Conservation (phyloP, 2,797 vertebrate species). For the Fistularia tabacaria region DNA sequence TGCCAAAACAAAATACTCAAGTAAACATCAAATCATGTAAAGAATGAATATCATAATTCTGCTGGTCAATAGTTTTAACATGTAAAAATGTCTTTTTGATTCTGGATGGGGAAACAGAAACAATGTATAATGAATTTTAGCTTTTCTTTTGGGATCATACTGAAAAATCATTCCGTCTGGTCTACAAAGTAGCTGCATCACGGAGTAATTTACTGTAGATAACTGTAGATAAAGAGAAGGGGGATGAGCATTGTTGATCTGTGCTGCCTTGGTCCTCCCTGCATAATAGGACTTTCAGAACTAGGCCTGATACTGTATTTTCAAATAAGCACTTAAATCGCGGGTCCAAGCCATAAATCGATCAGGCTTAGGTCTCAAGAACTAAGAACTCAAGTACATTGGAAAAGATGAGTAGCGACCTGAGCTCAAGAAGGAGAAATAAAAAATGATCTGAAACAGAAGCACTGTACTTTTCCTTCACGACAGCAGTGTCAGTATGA, state of each 20-base stretch:
- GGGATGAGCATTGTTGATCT: constrained; percentile 52
- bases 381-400: constrained; percentile 28
- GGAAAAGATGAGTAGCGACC: constrained; percentile 26
- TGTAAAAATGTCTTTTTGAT: neutral
- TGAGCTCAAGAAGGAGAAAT: constrained; percentile 24
- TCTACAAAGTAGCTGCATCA: constrained; percentile 26
- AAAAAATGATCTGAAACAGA: constrained; percentile 39
- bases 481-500: constrained; percentile 53
- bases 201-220: constrained; percentile 31
- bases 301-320: constrained; percentile 64
- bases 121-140: too few relatives aligned
- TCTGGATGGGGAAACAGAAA: neutral
- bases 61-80: neutral
- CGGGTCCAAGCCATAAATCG: constrained; percentile 61
- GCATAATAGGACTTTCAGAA: constrained; percentile 23
- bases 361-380: constrained; percentile 49
- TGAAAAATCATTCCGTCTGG: constrained; percentile 51
- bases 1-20: neutral
- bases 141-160: constrained; percentile 25
- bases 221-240: constrained; percentile 57
- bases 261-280: constrained; percentile 54
- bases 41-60: neutral
- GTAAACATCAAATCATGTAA: too few relatives aligned
- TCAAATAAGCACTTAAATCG: constrained; percentile 74
- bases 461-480: constrained; percentile 72